phyloP scores from a whole-genome alignment of 1,140 invertebrate genomes.

The Lerema accius region DNA sequence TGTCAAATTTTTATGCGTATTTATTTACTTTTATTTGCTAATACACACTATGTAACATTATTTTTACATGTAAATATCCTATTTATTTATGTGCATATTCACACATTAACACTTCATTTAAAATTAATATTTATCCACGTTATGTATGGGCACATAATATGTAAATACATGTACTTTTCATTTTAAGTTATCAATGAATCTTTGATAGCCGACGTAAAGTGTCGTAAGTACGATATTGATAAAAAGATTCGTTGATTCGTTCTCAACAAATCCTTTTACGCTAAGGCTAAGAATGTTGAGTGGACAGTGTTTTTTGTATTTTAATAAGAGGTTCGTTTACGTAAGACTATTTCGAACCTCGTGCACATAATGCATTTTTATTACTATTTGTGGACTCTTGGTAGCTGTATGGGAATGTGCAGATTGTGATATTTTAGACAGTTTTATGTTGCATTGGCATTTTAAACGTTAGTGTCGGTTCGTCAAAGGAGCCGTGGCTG shows the following conservation, averaged over 20 bases:
- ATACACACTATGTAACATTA: slow-evolving; percentile 38
- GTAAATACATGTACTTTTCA: slow-evolving; percentile 31
- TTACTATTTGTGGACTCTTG: slow-evolving; percentile 35
- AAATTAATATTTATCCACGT: slow-evolving; percentile 24
- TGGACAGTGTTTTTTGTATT: slow-evolving; percentile 68
- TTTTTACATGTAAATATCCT: slow-evolving; percentile 31
- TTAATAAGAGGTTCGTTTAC: slow-evolving; percentile 51
- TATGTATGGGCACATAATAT: slow-evolving; percentile 35
- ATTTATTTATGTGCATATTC: slow-evolving; percentile 37
- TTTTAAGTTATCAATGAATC: slow-evolving; percentile 33
- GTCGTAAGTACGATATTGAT: slow-evolving; percentile 2
- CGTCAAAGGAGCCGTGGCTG: slow-evolving; percentile 15
- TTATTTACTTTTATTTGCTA: slow-evolving; percentile 56
- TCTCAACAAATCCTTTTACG: slow-evolving; percentile 39
- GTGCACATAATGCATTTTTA: slow-evolving; percentile 39
- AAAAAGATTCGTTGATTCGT: slow-evolving; percentile 52
- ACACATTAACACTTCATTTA: slow-evolving; percentile 39
- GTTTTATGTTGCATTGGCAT: slow-evolving; percentile 37
- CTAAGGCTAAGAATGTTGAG: slow-evolving; percentile 77
- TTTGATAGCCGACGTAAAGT: slow-evolving; percentile 21
- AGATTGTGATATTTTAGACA: slow-evolving; percentile 26
- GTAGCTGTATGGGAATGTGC: slow-evolving; percentile 30
- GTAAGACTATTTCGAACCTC: slow-evolving; percentile 54
- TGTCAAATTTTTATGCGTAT: slow-evolving; percentile 34
- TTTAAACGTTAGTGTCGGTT: slow-evolving; percentile 3